Evolutionary conservation across 2,888 invertebrate genomes (phyloP).

Genomic region (Dicycla oo): DNA sequence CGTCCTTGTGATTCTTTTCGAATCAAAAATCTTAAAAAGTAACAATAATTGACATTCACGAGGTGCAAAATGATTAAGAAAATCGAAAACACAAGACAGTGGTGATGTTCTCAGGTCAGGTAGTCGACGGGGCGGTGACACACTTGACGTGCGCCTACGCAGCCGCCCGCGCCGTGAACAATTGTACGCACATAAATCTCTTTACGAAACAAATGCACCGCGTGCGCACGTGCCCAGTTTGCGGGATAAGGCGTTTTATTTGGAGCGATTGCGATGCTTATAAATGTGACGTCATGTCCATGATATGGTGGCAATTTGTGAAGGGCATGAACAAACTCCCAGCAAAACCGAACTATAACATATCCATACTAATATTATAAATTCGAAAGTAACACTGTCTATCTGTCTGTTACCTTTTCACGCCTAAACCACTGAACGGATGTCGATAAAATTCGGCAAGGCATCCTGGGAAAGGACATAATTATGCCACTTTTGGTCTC

Average conservation of each 20-base stretch:
- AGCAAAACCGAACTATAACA: too few species aligned
- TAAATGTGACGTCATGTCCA: slow-evolving; percentile 1
- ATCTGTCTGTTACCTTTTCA: too few species aligned
- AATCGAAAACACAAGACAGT: slow-evolving; percentile 27
- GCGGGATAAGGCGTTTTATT: slow-evolving; percentile 11
- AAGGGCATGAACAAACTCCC: too few species aligned
- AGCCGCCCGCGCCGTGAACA: slow-evolving; percentile 51
- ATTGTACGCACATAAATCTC: slow-evolving; percentile 57
- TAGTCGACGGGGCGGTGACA: slow-evolving; percentile 40
- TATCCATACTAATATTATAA: too few species aligned
- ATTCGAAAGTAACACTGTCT: too few species aligned
- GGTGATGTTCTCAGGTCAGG: slow-evolving; percentile 21
- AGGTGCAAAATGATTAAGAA: not conserved
- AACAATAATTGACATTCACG: slow-evolving; percentile 1
- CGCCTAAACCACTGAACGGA: too few species aligned
- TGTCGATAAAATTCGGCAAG: too few species aligned
- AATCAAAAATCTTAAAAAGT: too few species aligned
- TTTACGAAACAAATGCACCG: slow-evolving; percentile 38
- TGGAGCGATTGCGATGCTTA: slow-evolving; percentile 1
- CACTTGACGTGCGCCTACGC: slow-evolving; percentile 61
- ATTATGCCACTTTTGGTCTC: too few species aligned
- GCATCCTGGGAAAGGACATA: too few species aligned
- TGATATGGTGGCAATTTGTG: not conserved
- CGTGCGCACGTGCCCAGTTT: slow-evolving; percentile 23
- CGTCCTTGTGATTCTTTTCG: too few species aligned